A percentile compares a stretch with the other conserved stretches of the same genome.
Evolutionary conservation across 2,888 invertebrate genomes (phyloP).

Genomic region (Sisyra nigra): DNA sequence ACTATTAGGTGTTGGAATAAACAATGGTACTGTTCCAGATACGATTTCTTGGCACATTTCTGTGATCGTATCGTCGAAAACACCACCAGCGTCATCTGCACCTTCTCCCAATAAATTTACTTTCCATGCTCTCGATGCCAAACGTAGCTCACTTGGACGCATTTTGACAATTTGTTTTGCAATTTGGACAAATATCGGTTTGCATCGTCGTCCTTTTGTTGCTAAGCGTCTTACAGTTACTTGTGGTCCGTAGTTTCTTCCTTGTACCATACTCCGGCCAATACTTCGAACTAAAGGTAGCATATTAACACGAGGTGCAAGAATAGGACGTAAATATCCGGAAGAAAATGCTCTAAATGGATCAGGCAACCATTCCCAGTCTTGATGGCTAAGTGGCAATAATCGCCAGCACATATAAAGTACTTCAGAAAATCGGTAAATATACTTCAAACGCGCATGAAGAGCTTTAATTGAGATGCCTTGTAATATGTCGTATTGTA

Average conservation of each 20-base stretch:
- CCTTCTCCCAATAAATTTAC: slow-evolving; percentile 45
- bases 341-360: slow-evolving; percentile 23
- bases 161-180: slow-evolving; percentile 43
- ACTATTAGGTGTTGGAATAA: slow-evolving; percentile 44
- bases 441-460: slow-evolving; percentile 34
- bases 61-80: slow-evolving; percentile 51
- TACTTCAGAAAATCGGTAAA: slow-evolving; percentile 44
- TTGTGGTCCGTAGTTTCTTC: slow-evolving; percentile 46
- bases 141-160: slow-evolving; percentile 35
- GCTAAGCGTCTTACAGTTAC: slow-evolving; percentile 42
- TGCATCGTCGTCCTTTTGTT: slow-evolving; percentile 36
- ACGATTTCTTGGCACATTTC: slow-evolving; percentile 49
- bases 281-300: slow-evolving; percentile 43
- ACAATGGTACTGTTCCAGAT: slow-evolving; percentile 35
- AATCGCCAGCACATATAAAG: slow-evolving; percentile 40
- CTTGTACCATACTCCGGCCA: slow-evolving; percentile 49
- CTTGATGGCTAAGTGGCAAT: slow-evolving; percentile 30
- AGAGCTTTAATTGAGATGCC: slow-evolving; percentile 32
- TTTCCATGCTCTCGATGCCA: slow-evolving; percentile 50
- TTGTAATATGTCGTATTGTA: slow-evolving; percentile 36
- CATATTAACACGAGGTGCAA: slow-evolving; percentile 42
- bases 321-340: slow-evolving; percentile 31
- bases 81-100: slow-evolving; percentile 52
- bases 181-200: slow-evolving; percentile 43
- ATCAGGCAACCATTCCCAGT: slow-evolving; percentile 25